These are phyloP conservation scores for Lithophane ornitopus DNA, from an alignment of 2,888 invertebrate genomes.

Conservation along the genomic window DNA sequence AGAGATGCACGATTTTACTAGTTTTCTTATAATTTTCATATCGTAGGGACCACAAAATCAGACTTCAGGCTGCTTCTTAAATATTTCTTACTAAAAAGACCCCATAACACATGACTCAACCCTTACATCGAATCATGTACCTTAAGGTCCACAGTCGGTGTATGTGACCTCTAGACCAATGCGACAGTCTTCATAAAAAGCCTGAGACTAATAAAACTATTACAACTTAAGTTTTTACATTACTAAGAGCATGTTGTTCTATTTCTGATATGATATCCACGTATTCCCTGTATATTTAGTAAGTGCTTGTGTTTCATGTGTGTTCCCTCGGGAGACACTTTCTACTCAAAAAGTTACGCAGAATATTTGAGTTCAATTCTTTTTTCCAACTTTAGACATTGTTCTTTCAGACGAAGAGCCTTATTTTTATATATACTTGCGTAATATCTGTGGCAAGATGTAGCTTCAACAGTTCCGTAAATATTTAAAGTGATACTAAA, in stretches of 20 bases:
- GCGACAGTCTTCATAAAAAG: background rate
- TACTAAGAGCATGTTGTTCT: background rate
- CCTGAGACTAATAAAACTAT: background rate
- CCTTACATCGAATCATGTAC: too few relatives aligned
- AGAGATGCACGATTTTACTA: too few relatives aligned
- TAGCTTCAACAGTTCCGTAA: background rate
- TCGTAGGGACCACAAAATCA: background rate
- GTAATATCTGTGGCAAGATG: background rate
- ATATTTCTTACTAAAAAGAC: too few relatives aligned
- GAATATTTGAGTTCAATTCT: slow-evolving; percentile 33
- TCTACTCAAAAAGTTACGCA: slow-evolving; percentile 44
- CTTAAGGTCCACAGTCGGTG: too few relatives aligned
- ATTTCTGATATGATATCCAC: slow-evolving; percentile 18
- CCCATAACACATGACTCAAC: background rate
- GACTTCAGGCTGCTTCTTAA: too few relatives aligned
- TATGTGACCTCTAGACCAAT: background rate
- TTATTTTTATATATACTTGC: slow-evolving; percentile 4
- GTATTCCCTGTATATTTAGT: background rate
- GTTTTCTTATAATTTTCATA: background rate
- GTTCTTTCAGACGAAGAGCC: slow-evolving; percentile 12
- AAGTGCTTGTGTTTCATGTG: slow-evolving; percentile 17
- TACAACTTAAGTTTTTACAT: background rate
- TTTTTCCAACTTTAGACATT: slow-evolving; percentile 38
- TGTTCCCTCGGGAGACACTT: slow-evolving; percentile 44
- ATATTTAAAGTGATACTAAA: background rate